Evolutionary conservation across 2,797 vertebrate species (phyloP).

Genomic region (Typhlichthys subterraneus): DNA sequence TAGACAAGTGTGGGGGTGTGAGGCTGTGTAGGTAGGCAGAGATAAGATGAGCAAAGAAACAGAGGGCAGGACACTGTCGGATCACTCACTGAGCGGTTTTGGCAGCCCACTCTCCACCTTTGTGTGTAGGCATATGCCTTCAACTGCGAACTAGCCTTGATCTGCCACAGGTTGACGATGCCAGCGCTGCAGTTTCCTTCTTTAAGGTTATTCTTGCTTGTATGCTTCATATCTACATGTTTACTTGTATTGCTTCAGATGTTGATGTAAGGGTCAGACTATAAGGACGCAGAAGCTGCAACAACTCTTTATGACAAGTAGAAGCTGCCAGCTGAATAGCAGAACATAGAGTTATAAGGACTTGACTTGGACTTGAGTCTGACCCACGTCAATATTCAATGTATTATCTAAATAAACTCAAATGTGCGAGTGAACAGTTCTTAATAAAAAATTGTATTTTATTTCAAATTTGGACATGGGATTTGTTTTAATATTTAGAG

Average conservation of each 20-base stretch:
- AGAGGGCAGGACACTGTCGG: constrained; percentile 44
- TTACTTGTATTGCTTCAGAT: constrained; percentile 8
- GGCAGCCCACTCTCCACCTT: constrained; percentile 46
- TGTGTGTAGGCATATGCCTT: constrained; percentile 12
- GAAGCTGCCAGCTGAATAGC: constrained; percentile 1
- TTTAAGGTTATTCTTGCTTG: constrained; percentile 18
- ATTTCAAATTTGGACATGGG: no score
- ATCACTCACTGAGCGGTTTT: constrained; percentile 47
- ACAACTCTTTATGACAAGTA: constrained; percentile 18
- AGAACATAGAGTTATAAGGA: no score
- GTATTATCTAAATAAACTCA: background rate
- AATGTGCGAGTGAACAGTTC: background rate
- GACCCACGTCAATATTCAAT: background rate
- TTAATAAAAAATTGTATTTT: background rate
- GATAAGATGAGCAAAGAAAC: constrained; percentile 19
- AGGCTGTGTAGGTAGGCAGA: constrained; percentile 44
- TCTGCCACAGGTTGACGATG: constrained; percentile 11
- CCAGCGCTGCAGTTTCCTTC: constrained; percentile 17
- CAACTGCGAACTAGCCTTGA: constrained; percentile 27
- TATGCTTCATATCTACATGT: constrained; percentile 18
- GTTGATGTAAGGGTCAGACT: constrained; percentile 17
- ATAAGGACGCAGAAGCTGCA: constrained; percentile 11
- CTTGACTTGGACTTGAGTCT: no score
- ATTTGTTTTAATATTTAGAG: background rate
- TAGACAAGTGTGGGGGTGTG: constrained; percentile 59